Evolutionary conservation across 2,888 invertebrate species (phyloP), one percentile per base, ranked within the genome.

Genomic region (Teleogryllus oceanicus): DNA sequence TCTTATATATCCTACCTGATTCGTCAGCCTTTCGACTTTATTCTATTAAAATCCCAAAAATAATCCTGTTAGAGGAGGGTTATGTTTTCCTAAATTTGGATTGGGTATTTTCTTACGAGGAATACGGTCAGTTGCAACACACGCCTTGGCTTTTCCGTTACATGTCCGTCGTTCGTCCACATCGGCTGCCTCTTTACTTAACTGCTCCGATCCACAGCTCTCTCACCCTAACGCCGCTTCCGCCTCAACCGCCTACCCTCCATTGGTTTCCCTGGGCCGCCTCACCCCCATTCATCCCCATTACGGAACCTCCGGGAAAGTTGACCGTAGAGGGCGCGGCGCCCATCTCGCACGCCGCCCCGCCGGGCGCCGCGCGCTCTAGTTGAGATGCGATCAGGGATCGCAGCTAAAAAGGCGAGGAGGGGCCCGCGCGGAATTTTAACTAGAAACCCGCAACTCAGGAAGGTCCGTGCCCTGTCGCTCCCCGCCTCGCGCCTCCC

Each of bases 341-440:
- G 16, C 62, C n/a, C 62, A 18, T n/a, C 13, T 62, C 62, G 13
- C 62, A 62, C 62, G n/a, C n/a, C 62, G 13, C 62, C n/a, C n/a
- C n/a, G 62, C 12, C 62, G 62, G 62, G 8, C 13, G 62, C 16
- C 62, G 13, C 62, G 62, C 62, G 62, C n/a, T 62, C 62, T 62
- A 62, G 16, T 62, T 62, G 62, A 62, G 62, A 62, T 62, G 62
- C 62, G 62, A 62, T 62, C 62, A 62, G 62, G 62, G 62, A 62
- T 13, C 62, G 62, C 62, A 18, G 62, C 62, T 62, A 62, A 62
- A 62, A 62, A 62, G 62, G 62, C 62, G 62, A 62, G 62, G 62
- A 62, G 62, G 62, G 62, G 62, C n/a, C 16, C 62, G 16, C 3
- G 62, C 62, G 62, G 62, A 62, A 62, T 62, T n/a, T 62, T 62